Evolutionary conservation across 1,140 invertebrate species (phyloP), one percentile per base, ranked within the genome.

Genomic region (Thaumatotibia leucotreta): DNA sequence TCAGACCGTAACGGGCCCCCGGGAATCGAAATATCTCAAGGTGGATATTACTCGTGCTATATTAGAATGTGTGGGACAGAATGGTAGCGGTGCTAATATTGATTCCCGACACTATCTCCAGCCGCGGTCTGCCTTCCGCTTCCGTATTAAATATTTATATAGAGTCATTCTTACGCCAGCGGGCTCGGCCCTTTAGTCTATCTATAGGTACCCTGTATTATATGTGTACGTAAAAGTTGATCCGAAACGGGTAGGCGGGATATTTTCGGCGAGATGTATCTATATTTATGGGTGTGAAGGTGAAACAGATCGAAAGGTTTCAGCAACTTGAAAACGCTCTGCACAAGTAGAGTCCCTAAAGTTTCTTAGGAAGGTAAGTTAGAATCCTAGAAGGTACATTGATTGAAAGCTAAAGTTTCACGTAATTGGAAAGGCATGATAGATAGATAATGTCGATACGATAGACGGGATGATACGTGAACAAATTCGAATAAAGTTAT

Each of bases 121-220:
- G 54, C 69, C 50, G 20, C 50, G 64, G 63, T 64, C 52, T 69
- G 68, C 67, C 69, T 66, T 72, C 61, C 61, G 65, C 64, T 64
- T 61, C 64, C 67, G 64, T 71, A 80, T 73, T 65, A 70, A 80
- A 80, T 80, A 80, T 80, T 77, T 80, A 80, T 77, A 69, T 33
- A 68, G 58, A 49, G 63, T 65, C 52, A 61, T 73, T 64, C 67
- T 69, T 63, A 67, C 66, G 35, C 64, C 54, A 33, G 32, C 62
- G 65, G 61, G 45, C 65, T 22, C 29, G 23, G 33, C 58, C 58
- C 61, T 45, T 27, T 31, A 52, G 27, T n/a, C 27, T 58, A 58
- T 39, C 8, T n/a, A n/a, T n/a, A 5, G 17, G 14, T 17, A 45
- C 17, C 17, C 14, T 31, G 61, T 31, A 14, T 27, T 58, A 58